Evolutionary conservation across 2,113 vertebrate genomes (phyloP).

Genomic region (Corynorhinus townsendii): DNA sequence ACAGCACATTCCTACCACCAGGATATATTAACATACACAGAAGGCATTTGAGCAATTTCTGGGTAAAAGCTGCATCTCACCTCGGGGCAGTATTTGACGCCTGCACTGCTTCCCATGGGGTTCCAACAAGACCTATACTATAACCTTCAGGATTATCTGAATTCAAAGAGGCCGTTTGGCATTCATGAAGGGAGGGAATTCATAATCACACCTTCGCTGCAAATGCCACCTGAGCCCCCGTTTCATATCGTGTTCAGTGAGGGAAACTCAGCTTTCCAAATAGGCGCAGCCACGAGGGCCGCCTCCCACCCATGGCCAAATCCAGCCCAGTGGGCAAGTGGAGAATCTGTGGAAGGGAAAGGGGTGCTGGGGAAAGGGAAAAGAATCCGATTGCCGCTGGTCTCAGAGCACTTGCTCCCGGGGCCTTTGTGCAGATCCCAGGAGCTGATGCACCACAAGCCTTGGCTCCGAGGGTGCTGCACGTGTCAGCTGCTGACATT

Average conservation of each 20-base stretch:
- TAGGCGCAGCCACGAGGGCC: neutral
- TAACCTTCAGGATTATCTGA: neutral
- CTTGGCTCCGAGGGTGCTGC: accelerated
- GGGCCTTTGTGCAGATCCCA: neutral
- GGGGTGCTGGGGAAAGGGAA: accelerated
- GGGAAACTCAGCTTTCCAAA: neutral
- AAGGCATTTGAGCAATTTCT: neutral
- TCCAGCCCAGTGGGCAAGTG: neutral
- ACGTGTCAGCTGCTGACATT: accelerated
- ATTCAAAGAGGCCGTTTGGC: neutral
- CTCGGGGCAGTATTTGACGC: neutral
- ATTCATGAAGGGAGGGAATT: neutral
- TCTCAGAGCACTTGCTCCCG: accelerated
- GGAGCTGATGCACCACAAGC: neutral
- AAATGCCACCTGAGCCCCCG: neutral
- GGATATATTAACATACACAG: neutral
- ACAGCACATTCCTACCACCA: neutral
- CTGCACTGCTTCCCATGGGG: neutral
- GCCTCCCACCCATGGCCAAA: accelerated
- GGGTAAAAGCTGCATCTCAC: neutral
- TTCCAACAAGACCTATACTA: neutral
- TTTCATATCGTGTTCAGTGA: neutral
- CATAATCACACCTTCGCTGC: neutral
- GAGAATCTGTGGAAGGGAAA: accelerated
- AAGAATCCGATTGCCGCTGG: neutral